These are phyloP conservation scores for Nothobranchius kuhntae DNA, from an alignment of 2,113 vertebrate genomes.

Conservation along the genomic window DNA sequence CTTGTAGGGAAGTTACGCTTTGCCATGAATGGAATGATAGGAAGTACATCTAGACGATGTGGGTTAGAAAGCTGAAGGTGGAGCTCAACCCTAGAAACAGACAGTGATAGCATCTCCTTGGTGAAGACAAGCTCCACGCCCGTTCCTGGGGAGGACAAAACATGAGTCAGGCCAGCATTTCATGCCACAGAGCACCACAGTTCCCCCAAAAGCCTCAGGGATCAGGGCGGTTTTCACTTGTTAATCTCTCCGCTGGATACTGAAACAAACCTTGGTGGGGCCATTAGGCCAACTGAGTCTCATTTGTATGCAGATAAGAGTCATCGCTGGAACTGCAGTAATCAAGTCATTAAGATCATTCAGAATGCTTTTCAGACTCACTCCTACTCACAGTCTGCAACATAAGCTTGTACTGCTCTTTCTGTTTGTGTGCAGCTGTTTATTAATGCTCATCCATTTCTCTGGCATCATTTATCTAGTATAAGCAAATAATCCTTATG, in stretches of 20 bases:
- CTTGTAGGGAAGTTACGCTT: slow-evolving; percentile 72
- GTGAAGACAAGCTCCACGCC: slow-evolving; percentile 74
- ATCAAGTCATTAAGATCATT: slow-evolving; percentile 16
- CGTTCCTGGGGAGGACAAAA: slow-evolving; percentile 56
- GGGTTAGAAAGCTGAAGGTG: slow-evolving; percentile 80
- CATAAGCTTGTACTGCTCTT: background rate
- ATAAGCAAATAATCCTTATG: no score
- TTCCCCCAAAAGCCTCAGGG: slow-evolving; percentile 2
- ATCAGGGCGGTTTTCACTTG: slow-evolving; percentile 21
- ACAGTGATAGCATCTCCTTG: slow-evolving; percentile 65
- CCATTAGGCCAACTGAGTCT: slow-evolving; percentile 39
- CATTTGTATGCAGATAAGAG: slow-evolving; percentile 59
- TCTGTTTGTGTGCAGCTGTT: background rate
- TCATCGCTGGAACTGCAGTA: slow-evolving; percentile 24
- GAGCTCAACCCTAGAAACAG: slow-evolving; percentile 71
- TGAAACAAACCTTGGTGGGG: slow-evolving; percentile 13
- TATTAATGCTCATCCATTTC: no score
- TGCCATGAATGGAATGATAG: slow-evolving; percentile 67
- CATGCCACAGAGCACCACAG: slow-evolving; percentile 1
- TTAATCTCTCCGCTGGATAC: slow-evolving; percentile 57
- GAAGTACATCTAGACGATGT: slow-evolving; percentile 67
- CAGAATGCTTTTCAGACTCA: slow-evolving; percentile 10
- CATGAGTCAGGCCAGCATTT: background rate
- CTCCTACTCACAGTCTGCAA: background rate
- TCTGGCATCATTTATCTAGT: no score